Conservation (phyloP, 2,113 vertebrate genomes). For the Mixornis gularis region DNA sequence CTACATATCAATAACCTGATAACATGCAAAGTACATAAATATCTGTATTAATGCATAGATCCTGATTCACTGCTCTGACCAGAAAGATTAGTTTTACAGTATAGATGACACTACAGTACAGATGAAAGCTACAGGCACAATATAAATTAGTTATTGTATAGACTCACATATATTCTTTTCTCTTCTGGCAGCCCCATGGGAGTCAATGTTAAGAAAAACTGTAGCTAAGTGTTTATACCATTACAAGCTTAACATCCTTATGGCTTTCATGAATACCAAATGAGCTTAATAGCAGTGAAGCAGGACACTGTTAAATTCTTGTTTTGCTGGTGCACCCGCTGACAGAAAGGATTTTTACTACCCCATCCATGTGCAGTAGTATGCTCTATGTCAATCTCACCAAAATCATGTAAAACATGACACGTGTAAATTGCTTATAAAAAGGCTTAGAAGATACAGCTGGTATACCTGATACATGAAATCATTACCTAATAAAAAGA, state of each 20-base stretch:
- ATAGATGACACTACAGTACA: background rate
- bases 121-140: background rate
- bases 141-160: conserved; percentile 5
- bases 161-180: background rate
- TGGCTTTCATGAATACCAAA: background rate
- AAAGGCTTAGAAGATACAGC: background rate
- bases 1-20: background rate
- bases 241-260: background rate
- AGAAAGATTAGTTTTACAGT: background rate
- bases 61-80: background rate
- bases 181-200: background rate
- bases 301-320: background rate
- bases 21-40: background rate
- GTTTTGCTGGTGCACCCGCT: background rate
- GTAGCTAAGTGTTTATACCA: background rate
- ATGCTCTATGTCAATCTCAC: background rate
- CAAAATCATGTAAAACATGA: background rate
- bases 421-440: background rate
- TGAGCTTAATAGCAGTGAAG: background rate
- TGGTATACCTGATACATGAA: background rate
- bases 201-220: background rate
- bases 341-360: background rate
- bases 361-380: background rate
- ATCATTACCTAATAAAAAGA: background rate
- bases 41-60: background rate